Evolutionary conservation across 2,113 vertebrate genomes (phyloP).

Genomic region (Larimichthys polyactis): DNA sequence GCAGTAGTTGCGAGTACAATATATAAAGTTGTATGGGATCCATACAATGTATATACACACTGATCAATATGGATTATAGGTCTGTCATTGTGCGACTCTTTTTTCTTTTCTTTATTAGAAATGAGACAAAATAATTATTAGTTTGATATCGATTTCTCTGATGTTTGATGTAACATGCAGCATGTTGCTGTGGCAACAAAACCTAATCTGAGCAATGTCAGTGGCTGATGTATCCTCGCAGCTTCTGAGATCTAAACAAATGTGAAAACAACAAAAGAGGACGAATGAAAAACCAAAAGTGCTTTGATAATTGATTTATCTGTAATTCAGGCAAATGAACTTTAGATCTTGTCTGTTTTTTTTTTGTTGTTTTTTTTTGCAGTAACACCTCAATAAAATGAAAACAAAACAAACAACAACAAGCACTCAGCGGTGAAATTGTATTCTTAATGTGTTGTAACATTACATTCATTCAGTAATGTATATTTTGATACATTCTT

Average conservation of each 20-base stretch:
- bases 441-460: conserved; percentile 67
- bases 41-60: conserved; percentile 37
- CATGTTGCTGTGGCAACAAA: neutral
- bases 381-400: conserved; percentile 54
- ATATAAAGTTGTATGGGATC: conserved; percentile 55
- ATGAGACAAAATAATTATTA: neutral
- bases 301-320: neutral
- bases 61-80: conserved; percentile 15
- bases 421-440: conserved; percentile 56
- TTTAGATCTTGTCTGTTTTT: conserved; percentile 5
- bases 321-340: conserved; percentile 27
- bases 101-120: neutral
- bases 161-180: neutral
- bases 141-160: neutral
- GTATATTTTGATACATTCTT: conserved; percentile 75
- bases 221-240: neutral
- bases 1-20: conserved; percentile 38
- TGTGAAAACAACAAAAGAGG: conserved; percentile 33
- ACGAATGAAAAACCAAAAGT: conserved; percentile 8
- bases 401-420: conserved; percentile 45
- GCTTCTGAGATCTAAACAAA: conserved; percentile 9
- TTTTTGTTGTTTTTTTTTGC: conserved; percentile 24
- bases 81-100: conserved; percentile 5
- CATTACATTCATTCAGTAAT: conserved; percentile 79
- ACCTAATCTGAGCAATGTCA: neutral